Conservation (phyloP, 2,888 invertebrate species). For the Drosophila borealis region DNA sequence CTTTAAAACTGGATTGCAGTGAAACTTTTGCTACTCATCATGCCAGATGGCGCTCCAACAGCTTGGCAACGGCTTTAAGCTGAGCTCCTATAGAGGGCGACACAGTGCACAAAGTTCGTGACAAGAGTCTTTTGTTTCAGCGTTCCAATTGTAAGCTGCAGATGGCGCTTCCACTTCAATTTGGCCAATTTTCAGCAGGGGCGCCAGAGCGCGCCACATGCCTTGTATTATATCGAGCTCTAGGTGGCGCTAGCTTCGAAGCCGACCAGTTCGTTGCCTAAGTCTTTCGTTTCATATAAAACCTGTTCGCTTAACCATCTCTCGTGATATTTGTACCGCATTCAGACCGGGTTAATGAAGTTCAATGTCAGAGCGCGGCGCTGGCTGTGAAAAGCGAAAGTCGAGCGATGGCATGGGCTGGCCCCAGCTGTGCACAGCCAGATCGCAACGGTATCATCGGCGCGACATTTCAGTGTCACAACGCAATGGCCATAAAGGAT, state of each 20-base stretch:
- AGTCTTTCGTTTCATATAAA: slow-evolving; percentile 62
- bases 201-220: background rate
- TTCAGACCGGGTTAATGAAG: slow-evolving; percentile 49
- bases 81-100: slow-evolving; percentile 2
- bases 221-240: background rate
- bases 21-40: background rate
- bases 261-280: slow-evolving; percentile 56
- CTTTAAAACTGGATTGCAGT: background rate
- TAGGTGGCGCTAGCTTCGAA: slow-evolving; percentile 21
- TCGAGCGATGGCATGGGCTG: slow-evolving; percentile 8
- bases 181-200: background rate
- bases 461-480: slow-evolving; percentile 26
- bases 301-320: slow-evolving; percentile 38
- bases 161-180: background rate
- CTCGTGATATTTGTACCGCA: slow-evolving; percentile 31
- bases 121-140: background rate
- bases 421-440: background rate
- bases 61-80: background rate
- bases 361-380: slow-evolving; percentile 55
- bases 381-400: slow-evolving; percentile 47
- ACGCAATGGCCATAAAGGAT: slow-evolving; percentile 24
- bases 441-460: slow-evolving; percentile 1
- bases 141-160: background rate
- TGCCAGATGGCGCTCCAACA: background rate
- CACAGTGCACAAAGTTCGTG: background rate